phyloP scores from a whole-genome alignment of 2,888 invertebrate genomes.

The Andrena fulva region DNA sequence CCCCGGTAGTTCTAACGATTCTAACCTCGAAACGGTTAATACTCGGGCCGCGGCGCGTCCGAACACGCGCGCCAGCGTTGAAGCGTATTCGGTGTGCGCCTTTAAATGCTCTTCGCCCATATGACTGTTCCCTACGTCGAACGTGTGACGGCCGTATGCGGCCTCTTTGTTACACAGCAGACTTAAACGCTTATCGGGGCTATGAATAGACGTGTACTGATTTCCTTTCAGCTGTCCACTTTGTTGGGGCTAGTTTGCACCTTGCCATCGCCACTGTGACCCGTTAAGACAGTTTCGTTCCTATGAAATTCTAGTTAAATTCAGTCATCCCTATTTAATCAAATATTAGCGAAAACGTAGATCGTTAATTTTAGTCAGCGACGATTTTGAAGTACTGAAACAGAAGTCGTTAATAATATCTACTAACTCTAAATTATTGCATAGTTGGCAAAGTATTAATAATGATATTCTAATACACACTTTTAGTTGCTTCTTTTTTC shows the following conservation, averaged over 20 bases:
- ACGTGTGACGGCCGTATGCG: slow-evolving; percentile 56
- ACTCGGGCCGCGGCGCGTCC: slow-evolving; percentile 14
- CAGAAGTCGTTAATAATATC: no score
- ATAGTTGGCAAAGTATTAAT: no score
- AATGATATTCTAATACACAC: no score
- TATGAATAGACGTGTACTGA: slow-evolving; percentile 79
- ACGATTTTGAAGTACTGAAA: no score
- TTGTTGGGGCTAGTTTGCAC: slow-evolving; percentile 60
- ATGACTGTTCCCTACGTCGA: slow-evolving; percentile 51
- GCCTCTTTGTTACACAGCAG: slow-evolving; percentile 68
- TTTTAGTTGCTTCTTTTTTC: no score
- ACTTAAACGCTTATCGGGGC: slow-evolving; percentile 74
- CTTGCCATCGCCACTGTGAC: slow-evolving; percentile 45
- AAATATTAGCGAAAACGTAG: no score
- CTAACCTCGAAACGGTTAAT: slow-evolving; percentile 52
- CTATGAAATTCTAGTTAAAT: slow-evolving; percentile 15
- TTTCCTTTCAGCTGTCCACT: slow-evolving; percentile 74
- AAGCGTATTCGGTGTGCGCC: slow-evolving; percentile 41
- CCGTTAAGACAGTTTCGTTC: slow-evolving; percentile 3
- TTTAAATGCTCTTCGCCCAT: slow-evolving; percentile 56
- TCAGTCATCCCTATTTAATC: neutral
- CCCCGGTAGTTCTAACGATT: slow-evolving; percentile 36
- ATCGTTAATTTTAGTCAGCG: no score
- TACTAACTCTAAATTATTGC: no score
- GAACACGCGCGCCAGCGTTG: slow-evolving; percentile 30